A percentile compares a stretch with the other conserved stretches of the same genome.
phyloP scores from a whole-genome alignment of 2,888 invertebrate species.

The Ormyrus labotus region DNA sequence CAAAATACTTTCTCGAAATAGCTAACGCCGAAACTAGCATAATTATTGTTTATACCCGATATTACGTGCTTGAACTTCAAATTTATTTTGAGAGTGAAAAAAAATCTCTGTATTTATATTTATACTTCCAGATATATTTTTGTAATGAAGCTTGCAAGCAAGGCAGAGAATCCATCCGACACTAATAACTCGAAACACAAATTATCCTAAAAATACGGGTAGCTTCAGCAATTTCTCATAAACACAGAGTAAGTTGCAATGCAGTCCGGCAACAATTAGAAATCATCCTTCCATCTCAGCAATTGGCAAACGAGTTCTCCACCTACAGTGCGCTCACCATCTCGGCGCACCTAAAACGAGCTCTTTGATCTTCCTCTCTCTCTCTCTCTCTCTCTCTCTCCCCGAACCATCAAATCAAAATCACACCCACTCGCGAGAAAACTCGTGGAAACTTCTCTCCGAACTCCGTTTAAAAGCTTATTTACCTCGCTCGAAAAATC shows the following conservation, averaged over 20 bases:
- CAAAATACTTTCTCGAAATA: conserved; percentile 27
- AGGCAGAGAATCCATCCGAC: too few relatives aligned
- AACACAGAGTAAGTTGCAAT: too few relatives aligned
- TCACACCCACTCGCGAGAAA: not conserved
- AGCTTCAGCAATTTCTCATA: too few relatives aligned
- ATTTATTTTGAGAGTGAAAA: too few relatives aligned
- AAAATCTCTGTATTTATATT: too few relatives aligned
- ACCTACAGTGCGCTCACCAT: not conserved
- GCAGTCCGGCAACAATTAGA: too few relatives aligned
- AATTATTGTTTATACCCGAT: not conserved
- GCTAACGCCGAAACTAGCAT: not conserved
- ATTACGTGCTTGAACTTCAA: too few relatives aligned
- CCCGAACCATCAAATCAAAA: conserved; percentile 33
- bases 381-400: not conserved
- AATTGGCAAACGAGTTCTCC: not conserved
- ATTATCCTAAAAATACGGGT: not conserved
- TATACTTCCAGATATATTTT: too few relatives aligned
- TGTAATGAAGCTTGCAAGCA: too few relatives aligned
- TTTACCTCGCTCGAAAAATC: conserved; percentile 32
- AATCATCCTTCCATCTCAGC: too few relatives aligned
- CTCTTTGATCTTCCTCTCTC: conserved; percentile 37
- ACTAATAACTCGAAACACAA: too few relatives aligned
- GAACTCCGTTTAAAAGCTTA: conserved; percentile 29
- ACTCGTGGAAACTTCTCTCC: conserved; percentile 4
- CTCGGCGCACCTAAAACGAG: not conserved